Conservation (phyloP, 2,113 vertebrate species). For the Cyprinodon brontotheroides region DNA sequence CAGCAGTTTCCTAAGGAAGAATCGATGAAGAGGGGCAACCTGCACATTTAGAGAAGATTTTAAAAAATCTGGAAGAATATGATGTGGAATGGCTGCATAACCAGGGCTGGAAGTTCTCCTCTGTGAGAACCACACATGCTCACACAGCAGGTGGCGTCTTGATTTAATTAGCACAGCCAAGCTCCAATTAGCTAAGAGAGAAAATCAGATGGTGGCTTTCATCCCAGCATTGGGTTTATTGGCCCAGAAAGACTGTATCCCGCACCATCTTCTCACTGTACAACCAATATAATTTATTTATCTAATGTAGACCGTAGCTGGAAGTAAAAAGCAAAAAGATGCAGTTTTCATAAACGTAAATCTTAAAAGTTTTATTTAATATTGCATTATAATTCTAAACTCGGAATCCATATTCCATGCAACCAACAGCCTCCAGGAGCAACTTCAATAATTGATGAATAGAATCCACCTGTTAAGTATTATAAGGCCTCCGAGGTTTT, state of each 20-base stretch:
- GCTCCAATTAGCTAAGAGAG: conserved; percentile 59
- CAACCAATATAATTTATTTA: too few species aligned
- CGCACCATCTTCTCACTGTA: not conserved
- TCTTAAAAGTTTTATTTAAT: too few species aligned
- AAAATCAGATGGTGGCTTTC: conserved; percentile 63
- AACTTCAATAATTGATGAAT: too few species aligned
- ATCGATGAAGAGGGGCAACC: conserved; percentile 25
- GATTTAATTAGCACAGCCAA: conserved; percentile 71
- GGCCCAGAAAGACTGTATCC: conserved; percentile 34
- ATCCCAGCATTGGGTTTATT: conserved; percentile 43
- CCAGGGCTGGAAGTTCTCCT: conserved; percentile 27
- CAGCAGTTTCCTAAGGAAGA: not conserved
- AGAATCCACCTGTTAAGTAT: too few species aligned
- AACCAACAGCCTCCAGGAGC: too few species aligned
- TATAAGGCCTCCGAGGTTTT: not conserved
- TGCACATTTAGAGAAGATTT: conserved; percentile 16
- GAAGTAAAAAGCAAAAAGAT: too few species aligned
- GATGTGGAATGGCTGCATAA: conserved; percentile 42
- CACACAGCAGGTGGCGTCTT: conserved; percentile 54
- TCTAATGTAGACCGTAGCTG: too few species aligned
- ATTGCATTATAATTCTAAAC: too few species aligned
- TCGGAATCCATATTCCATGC: too few species aligned
- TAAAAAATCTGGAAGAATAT: conserved; percentile 26
- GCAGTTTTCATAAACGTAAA: too few species aligned
- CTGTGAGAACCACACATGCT: conserved; percentile 9